Percentiles rank a stretch among this genome's conserved stretches.
These are phyloP conservation scores for Micrastur ruficollis DNA, from an alignment of 2,797 vertebrate genomes.

Conservation along the genomic window DNA sequence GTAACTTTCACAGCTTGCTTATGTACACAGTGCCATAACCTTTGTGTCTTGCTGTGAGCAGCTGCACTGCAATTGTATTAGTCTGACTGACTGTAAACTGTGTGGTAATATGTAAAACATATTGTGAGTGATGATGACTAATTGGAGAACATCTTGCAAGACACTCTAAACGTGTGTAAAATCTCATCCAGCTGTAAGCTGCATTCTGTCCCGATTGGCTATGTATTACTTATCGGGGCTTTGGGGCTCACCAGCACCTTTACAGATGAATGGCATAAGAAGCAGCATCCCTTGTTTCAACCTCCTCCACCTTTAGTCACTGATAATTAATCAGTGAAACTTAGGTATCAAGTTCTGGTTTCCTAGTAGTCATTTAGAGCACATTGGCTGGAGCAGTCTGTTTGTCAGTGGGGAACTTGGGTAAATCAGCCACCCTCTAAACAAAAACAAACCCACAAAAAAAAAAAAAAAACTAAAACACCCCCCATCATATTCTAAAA, in stretches of 20 bases:
- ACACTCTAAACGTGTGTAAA: conserved; percentile 56
- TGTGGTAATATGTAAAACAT: conserved; percentile 59
- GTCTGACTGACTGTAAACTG: conserved; percentile 68
- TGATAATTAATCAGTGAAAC: neutral
- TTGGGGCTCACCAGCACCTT: neutral
- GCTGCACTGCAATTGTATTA: conserved; percentile 68
- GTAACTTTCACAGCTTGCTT: conserved; percentile 74
- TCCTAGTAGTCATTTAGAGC: neutral
- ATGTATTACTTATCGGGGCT: neutral
- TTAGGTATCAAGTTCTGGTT: neutral
- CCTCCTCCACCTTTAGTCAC: neutral
- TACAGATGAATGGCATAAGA: neutral
- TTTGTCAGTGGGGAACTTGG: neutral
- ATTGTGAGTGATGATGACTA: conserved; percentile 57
- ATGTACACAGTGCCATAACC: conserved; percentile 70
- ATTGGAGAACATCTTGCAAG: conserved; percentile 60
- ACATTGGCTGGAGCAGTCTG: neutral
- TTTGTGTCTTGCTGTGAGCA: conserved; percentile 71
- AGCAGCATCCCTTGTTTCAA: neutral
- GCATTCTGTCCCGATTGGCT: neutral
- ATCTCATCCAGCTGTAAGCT: conserved; percentile 68
- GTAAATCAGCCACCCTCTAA: neutral
- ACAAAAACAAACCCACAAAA: neutral
- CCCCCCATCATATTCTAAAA: neutral
- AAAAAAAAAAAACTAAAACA: neutral